Conservation (phyloP, 1,140 invertebrate species). For the Batillaria attramentaria region DNA sequence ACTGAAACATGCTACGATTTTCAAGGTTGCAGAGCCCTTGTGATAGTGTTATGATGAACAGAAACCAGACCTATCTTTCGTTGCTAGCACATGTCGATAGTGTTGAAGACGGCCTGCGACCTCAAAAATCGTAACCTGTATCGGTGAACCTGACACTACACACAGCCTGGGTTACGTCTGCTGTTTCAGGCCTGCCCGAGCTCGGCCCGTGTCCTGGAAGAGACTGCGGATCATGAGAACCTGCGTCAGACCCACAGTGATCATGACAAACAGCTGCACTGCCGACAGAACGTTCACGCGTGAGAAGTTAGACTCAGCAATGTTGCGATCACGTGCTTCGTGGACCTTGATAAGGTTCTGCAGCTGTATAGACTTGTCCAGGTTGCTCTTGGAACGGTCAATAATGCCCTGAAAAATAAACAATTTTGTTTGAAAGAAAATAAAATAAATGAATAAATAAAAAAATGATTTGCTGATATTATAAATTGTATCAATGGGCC, state of each 20-base stretch:
- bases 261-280: conserved; percentile 81
- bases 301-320: conserved; percentile 83
- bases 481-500: too few species aligned
- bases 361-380: conserved; percentile 79
- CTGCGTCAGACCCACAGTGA: conserved; percentile 80
- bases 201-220: conserved; percentile 76
- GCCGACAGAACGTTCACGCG: conserved; percentile 83
- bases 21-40: too few species aligned
- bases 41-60: too few species aligned
- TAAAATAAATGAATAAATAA: too few species aligned
- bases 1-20: too few species aligned
- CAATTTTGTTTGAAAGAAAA: too few species aligned
- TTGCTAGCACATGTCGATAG: too few species aligned
- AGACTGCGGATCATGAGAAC: conserved; percentile 79
- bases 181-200: conserved; percentile 15
- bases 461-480: too few species aligned
- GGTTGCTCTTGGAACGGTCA: conserved; percentile 75
- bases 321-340: conserved; percentile 84
- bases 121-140: too few species aligned
- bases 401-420: conserved; percentile 73
- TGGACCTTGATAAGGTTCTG: conserved; percentile 82
- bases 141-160: too few species aligned
- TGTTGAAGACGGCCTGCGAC: too few species aligned
- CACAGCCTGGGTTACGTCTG: conserved; percentile 11
- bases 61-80: too few species aligned